A percentile compares a stretch with the other conserved stretches of the same genome.
phyloP scores from a whole-genome alignment of 2,797 vertebrate genomes.

The Phrynocephalus vlangalii region DNA sequence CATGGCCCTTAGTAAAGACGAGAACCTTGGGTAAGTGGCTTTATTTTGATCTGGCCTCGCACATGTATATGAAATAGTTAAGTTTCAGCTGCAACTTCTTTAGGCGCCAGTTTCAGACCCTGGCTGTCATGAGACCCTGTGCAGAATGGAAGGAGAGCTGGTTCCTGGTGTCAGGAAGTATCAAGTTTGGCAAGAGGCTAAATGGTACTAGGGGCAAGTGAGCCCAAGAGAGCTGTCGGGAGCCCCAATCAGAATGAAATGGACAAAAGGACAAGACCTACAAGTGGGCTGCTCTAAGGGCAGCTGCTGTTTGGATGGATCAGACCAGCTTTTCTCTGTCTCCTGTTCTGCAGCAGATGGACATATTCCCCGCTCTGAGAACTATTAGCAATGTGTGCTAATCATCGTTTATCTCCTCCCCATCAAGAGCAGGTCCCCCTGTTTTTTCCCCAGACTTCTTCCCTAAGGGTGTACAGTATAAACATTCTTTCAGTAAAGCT shows the following conservation, averaged over 20 bases:
- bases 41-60: background rate
- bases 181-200: background rate
- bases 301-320: background rate
- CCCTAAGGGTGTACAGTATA: background rate
- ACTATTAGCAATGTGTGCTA: no score
- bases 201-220: background rate
- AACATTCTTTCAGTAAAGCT: background rate
- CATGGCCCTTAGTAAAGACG: slow-evolving; percentile 87
- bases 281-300: no score
- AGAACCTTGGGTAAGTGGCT: slow-evolving; percentile 87
- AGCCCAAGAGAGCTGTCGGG: background rate
- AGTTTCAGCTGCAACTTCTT: background rate
- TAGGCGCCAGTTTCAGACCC: background rate
- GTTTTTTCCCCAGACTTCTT: background rate
- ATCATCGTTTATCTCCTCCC: no score
- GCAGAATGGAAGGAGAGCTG: background rate
- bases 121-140: background rate
- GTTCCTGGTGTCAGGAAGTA: background rate
- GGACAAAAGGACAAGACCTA: background rate
- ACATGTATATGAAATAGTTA: background rate
- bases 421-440: no score
- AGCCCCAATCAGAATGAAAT: background rate
- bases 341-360: background rate
- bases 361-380: background rate
- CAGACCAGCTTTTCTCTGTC: background rate